Base-by-base conservation (phyloP, 1,140 invertebrate species). In the Rhyzopertha dominica region DNA sequence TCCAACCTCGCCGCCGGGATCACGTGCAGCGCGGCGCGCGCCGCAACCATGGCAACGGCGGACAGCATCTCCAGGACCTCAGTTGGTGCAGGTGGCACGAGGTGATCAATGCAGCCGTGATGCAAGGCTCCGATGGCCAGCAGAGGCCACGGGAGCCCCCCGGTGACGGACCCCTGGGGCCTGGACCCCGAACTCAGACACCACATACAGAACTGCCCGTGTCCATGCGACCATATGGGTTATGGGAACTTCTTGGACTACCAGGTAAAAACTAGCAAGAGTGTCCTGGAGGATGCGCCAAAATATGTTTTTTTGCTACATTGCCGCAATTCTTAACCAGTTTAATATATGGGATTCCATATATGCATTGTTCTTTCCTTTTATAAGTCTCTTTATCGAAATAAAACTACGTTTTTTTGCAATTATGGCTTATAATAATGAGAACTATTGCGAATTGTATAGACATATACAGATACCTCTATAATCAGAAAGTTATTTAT, bases 161-260 rank as follows among this genome's bases (percentile, higher is more conserved):
- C 47, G 45, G 39, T 47, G 43, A 49, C 47, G 50, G 26, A 50
- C 49, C 51, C 77, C 65, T 51, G 43, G 49, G 50, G 44, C 32
- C 54, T 64, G 38, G 81, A 84, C 61, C 70, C 81, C 37, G 85
- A 90, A 71, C 79, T 90, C 66, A 77, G 85, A 61, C 78, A 84
- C 69, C 87, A 90, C 74, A 88, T 90, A 66, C 82, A 87, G 68
- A 79, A 80, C 61, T 90, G 87, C 68, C 80, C 85, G 44, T 90
- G 87, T 73, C 84, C 85, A 55, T 90, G 87, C 74, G 85, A 89
- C 74, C 87, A 90, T 75, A 87, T 90, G 85, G 87, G 87, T 65
- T 90, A 87, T 69, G 87, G 87, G 51, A 89, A 89, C 74, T 89
- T 85, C 66, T 83, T 88, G 80, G 85, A 89, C 74, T 90, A 88